Percentiles rank a stretch among this genome's conserved stretches.
Evolutionary conservation across 2,797 vertebrate genomes (phyloP).

Genomic region (Gymnoscopelus braueri): DNA sequence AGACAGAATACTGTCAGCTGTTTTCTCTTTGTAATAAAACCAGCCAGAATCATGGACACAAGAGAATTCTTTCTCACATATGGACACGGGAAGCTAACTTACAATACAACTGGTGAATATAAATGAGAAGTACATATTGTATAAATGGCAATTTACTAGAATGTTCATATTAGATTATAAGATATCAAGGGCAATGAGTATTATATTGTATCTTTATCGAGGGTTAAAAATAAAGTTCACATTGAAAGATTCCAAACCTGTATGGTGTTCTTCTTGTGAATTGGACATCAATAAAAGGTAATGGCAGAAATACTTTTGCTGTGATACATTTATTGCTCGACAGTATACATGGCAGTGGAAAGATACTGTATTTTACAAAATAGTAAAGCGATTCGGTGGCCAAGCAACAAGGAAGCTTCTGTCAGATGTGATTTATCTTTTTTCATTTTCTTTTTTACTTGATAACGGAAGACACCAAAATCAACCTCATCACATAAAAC

Average conservation of each 20-base stretch:
- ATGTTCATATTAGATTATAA: constrained; percentile 85
- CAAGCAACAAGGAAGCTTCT: constrained; percentile 81
- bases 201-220: constrained; percentile 87
- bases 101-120: constrained; percentile 67
- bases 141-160: constrained; percentile 80
- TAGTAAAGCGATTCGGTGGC: constrained; percentile 76
- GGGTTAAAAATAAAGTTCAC: constrained; percentile 86
- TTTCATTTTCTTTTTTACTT: constrained; percentile 10
- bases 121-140: constrained; percentile 70
- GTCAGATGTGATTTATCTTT: constrained; percentile 59
- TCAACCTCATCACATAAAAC: constrained; percentile 20
- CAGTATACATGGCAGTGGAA: constrained; percentile 77
- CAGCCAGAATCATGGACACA: neutral
- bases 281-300: constrained; percentile 35
- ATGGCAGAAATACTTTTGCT: constrained; percentile 41
- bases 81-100: constrained; percentile 62
- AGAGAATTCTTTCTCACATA: constrained; percentile 32
- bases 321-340: constrained; percentile 80
- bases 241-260: constrained; percentile 88
- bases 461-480: constrained; percentile 28
- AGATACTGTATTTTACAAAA: constrained; percentile 65
- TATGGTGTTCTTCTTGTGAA: constrained; percentile 62
- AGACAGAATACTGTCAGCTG: constrained; percentile 11
- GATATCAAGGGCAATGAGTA: constrained; percentile 86
- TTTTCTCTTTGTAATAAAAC: constrained; percentile 16